Percentiles rank a stretch among this genome's conserved stretches.
These are phyloP conservation scores for Solenopsis invicta DNA, from an alignment of 1,140 invertebrate genomes.

Conservation along the genomic window DNA sequence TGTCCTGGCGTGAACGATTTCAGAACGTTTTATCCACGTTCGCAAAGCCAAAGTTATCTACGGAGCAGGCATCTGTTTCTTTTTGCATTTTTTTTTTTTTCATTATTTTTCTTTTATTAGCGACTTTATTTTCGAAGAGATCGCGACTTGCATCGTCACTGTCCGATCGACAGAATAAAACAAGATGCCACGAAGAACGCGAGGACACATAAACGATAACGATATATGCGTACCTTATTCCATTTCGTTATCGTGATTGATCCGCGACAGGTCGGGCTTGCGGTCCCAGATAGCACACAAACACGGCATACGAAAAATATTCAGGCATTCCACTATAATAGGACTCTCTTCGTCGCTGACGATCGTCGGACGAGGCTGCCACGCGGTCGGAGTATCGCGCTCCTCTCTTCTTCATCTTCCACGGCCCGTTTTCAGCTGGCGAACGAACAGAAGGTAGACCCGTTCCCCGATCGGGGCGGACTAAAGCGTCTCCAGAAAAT, in stretches of 20 bases:
- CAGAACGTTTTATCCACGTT: neutral
- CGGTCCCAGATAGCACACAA: constrained; percentile 32
- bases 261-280: constrained; percentile 31
- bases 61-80: constrained; percentile 9
- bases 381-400: constrained; percentile 7
- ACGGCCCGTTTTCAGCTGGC: neutral
- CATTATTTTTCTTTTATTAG: neutral
- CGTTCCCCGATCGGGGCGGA: constrained; percentile 44
- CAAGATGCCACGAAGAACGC: constrained; percentile 37
- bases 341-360: constrained; percentile 54
- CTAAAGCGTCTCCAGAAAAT: constrained; percentile 85
- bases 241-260: constrained; percentile 40
- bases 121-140: constrained; percentile 14
- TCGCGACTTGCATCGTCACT: constrained; percentile 10
- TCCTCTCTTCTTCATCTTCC: constrained; percentile 20
- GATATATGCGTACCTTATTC: constrained; percentile 44
- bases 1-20: constrained; percentile 31
- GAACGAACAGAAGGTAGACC: constrained; percentile 8
- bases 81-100: neutral
- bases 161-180: constrained; percentile 42
- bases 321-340: constrained; percentile 58
- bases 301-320: constrained; percentile 64
- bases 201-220: constrained; percentile 37
- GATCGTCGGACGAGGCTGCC: constrained; percentile 51
- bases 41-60: constrained; percentile 30